Base-by-base conservation (phyloP, 1,140 invertebrate species). In the Chironomus striatipennis region DNA sequence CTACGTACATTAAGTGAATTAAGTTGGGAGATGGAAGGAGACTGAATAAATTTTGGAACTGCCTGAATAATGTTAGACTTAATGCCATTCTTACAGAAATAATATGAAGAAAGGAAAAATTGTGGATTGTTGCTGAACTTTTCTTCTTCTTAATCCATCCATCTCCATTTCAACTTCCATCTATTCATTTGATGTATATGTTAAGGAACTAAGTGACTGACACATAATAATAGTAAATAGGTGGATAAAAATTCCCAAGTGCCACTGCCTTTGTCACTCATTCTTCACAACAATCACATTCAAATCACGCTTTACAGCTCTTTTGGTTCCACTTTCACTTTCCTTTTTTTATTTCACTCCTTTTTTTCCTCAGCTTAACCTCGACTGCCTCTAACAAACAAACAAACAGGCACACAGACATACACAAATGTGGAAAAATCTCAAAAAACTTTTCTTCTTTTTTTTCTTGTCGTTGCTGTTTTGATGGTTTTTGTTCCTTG, bases 291-390 rank as follows among this genome's bases (percentile, higher is more conserved):
- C 65, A 70, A 70, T 70, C 65, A 17, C 18, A 70, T 70, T 70
- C 65, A 21, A 70, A 70, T 70, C 65, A 70, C 65, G 65, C 65
- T 70, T 67, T 67, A n/a, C 5, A 67, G n/a, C 64, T 17, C 18
- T 67, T 70, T 70, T 70, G 2, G 18, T 5, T 21, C 20, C 65
- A 18, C n/a, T 18, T 67, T 18, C n/a, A 17, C 18, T 70, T 9
- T 18, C 5, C 6, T 1, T 8, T 47, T 47, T 47, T 43, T 43
- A 5, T 43, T 47, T 10, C 15, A 9, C 15, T 47, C 43, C 43
- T 47, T 47, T 47, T 8, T 8, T 47, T 9, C 15, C 15, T 57
- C 43, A 47, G 15, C 15, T 47, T 8, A 5, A 12, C 8, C 47
- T 34, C 24, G 24, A 34, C 24, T 34, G 24, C n/a, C n/a, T n/a